Conservation (phyloP, 30 jellyfish, hydroid and myxozoan genomes). For the Haliclystus octoradiatus region DNA sequence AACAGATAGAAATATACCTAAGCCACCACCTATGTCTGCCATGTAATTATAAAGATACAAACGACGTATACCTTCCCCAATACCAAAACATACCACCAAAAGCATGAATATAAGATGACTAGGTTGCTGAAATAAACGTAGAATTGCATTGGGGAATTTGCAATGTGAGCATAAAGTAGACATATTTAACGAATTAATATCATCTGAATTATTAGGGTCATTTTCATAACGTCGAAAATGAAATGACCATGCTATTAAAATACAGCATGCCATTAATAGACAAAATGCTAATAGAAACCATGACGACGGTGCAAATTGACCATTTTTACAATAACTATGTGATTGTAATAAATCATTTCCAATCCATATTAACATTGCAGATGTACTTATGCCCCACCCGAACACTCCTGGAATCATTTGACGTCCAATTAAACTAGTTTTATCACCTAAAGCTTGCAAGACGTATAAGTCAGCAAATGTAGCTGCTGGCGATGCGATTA, state of each 20-base stretch:
- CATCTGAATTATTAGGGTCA: not conserved
- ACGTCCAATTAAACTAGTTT: slow-evolving; percentile 26
- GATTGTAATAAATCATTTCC: slow-evolving; percentile 12
- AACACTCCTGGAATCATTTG: slow-evolving; percentile 70
- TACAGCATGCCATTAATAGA: slow-evolving; percentile 36
- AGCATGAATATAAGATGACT: slow-evolving; percentile 37
- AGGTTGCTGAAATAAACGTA: slow-evolving; percentile 8
- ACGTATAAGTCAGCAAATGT: slow-evolving; percentile 86
- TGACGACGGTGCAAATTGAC: slow-evolving; percentile 33
- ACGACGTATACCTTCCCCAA: slow-evolving; percentile 57
- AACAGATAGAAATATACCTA: slow-evolving; percentile 24
- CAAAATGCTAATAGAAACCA: slow-evolving; percentile 48
- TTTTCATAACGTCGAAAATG: slow-evolving; percentile 6
- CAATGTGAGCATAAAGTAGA: slow-evolving; percentile 26
- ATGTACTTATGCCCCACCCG: slow-evolving; percentile 48
- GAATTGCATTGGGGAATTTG: slow-evolving; percentile 41
- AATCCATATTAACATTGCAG: slow-evolving; percentile 11
- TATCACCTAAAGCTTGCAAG: slow-evolving; percentile 48
- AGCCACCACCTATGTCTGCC: slow-evolving; percentile 48
- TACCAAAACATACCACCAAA: slow-evolving; percentile 53
- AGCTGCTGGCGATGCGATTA: slow-evolving; percentile 72
- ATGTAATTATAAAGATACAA: slow-evolving; percentile 39
- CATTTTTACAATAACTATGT: slow-evolving; percentile 34
- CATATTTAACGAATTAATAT: no score
- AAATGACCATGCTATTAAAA: slow-evolving; percentile 35